Conservation (phyloP, 2,888 invertebrate species). For the Limnephilus rhombicus region DNA sequence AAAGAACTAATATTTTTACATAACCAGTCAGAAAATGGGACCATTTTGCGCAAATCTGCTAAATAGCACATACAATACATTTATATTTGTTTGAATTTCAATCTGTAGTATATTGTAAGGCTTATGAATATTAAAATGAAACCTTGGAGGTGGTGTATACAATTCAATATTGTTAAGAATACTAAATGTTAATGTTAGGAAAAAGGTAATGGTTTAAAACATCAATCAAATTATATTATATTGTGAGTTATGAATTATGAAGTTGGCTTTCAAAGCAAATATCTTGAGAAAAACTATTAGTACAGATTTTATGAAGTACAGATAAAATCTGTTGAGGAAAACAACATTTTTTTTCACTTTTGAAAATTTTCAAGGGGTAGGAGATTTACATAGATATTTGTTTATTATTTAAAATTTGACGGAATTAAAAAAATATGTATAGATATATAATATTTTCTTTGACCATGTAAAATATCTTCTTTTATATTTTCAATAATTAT, state of each 20-base stretch:
- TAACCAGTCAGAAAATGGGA: constrained; percentile 15
- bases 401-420: background rate
- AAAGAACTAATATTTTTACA: background rate
- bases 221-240: constrained; percentile 53
- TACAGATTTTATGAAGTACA: constrained; percentile 10
- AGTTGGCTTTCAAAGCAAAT: constrained; percentile 52
- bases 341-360: background rate
- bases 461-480: background rate
- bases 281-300: background rate
- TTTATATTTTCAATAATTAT: background rate
- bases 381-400: background rate
- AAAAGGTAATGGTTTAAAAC: constrained; percentile 55
- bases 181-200: constrained; percentile 51
- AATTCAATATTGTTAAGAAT: constrained; percentile 58
- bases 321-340: background rate
- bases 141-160: constrained; percentile 59
- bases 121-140: constrained; percentile 47
- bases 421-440: background rate
- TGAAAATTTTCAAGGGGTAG: background rate
- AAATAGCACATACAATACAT: background rate
- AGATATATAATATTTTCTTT: background rate
- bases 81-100: background rate
- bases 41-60: constrained; percentile 22
- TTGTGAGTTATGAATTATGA: constrained; percentile 56
- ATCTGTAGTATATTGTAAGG: constrained; percentile 39